Conservation (phyloP, 1,140 invertebrate species). For the Liolophura sinensis region DNA sequence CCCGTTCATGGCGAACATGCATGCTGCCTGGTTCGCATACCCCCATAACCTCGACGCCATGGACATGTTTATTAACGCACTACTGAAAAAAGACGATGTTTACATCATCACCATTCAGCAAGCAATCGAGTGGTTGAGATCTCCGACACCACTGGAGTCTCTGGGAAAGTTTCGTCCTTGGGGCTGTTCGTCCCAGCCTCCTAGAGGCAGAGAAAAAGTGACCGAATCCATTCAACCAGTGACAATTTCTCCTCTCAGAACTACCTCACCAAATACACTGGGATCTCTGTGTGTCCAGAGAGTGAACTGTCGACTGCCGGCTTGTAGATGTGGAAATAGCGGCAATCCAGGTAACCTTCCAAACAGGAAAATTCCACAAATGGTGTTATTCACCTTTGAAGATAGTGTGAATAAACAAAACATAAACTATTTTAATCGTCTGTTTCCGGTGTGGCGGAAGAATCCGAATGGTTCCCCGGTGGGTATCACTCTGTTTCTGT, state of each 20-base stretch:
- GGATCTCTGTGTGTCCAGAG: constrained; percentile 56
- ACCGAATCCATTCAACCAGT: too few species aligned
- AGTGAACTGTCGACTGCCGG: constrained; percentile 58
- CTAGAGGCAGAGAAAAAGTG: too few species aligned
- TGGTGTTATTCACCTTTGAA: constrained; percentile 48
- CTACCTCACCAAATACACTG: too few species aligned
- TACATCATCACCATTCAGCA: constrained; percentile 40
- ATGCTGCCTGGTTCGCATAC: constrained; percentile 38
- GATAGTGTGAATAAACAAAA: constrained; percentile 33
- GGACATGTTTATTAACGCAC: constrained; percentile 34
- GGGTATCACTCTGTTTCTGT: constrained; percentile 78
- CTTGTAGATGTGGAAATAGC: constrained; percentile 62
- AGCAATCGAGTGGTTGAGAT: constrained; percentile 39
- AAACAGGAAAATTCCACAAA: constrained; percentile 35
- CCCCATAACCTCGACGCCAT: constrained; percentile 29
- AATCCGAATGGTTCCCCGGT: constrained; percentile 85
- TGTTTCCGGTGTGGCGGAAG: constrained; percentile 60
- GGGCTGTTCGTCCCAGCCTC: constrained; percentile 15
- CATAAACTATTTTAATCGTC: constrained; percentile 25
- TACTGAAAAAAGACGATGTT: constrained; percentile 36
- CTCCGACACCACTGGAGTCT: constrained; percentile 28
- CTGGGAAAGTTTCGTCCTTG: constrained; percentile 33
- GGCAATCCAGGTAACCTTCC: constrained; percentile 36
- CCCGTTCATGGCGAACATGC: constrained; percentile 41
- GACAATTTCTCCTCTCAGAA: too few species aligned